Conservation (phyloP, 2,113 vertebrate genomes). For the mouse (Mus musculus) region DNA sequence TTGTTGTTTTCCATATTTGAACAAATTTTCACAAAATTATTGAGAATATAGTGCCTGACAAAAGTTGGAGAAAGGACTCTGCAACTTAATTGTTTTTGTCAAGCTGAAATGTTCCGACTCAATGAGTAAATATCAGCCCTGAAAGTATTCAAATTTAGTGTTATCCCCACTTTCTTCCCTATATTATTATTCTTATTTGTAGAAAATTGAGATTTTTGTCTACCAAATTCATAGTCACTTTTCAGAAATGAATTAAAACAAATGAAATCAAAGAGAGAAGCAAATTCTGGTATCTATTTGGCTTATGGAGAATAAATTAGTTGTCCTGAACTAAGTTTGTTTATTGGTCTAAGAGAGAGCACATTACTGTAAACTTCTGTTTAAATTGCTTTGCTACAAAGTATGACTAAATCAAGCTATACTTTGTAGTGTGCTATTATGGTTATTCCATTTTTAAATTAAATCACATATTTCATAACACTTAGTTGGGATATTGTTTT, state of each 20-base stretch:
- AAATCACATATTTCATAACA: conserved; percentile 24
- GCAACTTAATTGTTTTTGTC: background rate
- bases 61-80: background rate
- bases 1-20: background rate
- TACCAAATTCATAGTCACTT: background rate
- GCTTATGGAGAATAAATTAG: background rate
- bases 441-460: conserved; percentile 10
- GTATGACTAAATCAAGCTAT: background rate
- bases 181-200: background rate
- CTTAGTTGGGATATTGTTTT: background rate
- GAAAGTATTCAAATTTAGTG: background rate
- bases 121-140: background rate
- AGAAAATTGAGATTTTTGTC: background rate
- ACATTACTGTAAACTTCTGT: background rate
- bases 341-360: background rate
- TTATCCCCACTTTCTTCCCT: background rate
- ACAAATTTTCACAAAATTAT: background rate
- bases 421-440: background rate
- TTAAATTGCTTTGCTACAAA: background rate
- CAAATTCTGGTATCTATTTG: background rate
- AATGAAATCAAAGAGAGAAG: background rate
- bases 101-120: background rate
- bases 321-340: background rate
- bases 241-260: background rate
- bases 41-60: background rate